Evolutionary conservation across 2,888 invertebrate species (phyloP).

Genomic region (Parelbella ahira): DNA sequence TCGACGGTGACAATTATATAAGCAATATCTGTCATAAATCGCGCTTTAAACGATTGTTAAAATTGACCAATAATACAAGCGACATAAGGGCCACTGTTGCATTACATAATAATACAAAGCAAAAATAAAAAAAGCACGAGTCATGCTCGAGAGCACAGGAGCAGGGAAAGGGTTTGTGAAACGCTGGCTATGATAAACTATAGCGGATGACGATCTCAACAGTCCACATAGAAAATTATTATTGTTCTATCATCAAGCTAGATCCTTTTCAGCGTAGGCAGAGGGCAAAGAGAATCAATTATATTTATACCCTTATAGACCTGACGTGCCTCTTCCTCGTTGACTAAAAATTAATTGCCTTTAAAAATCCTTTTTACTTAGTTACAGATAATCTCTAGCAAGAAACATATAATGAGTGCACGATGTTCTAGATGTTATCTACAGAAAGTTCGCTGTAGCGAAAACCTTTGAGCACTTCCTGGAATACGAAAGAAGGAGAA

Average conservation of each 20-base stretch:
- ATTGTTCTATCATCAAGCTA: no score
- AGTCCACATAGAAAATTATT: slow-evolving; percentile 18
- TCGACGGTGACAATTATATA: slow-evolving; percentile 24
- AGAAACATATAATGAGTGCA: neutral
- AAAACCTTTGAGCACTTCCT: slow-evolving; percentile 36
- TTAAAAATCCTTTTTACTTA: neutral
- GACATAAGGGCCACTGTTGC: slow-evolving; percentile 33
- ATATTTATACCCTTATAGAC: no score
- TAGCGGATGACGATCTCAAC: slow-evolving; percentile 18
- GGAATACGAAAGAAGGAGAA: slow-evolving; percentile 69
- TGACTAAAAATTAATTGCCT: neutral
- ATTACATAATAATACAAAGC: slow-evolving; percentile 29
- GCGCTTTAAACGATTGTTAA: slow-evolving; percentile 3
- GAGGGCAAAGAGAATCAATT: no score
- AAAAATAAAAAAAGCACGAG: slow-evolving; percentile 42
- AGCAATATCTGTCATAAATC: slow-evolving; percentile 22
- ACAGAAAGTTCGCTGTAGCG: slow-evolving; percentile 8
- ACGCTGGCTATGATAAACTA: slow-evolving; percentile 29
- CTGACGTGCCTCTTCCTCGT: no score
- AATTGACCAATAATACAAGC: slow-evolving; percentile 14
- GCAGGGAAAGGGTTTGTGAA: slow-evolving; percentile 43
- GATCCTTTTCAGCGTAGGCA: no score
- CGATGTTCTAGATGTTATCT: slow-evolving; percentile 4
- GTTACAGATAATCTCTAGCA: no score
- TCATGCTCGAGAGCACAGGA: slow-evolving; percentile 55